phyloP scores from a whole-genome alignment of 2,888 invertebrate genomes.

The Meteorus colon region DNA sequence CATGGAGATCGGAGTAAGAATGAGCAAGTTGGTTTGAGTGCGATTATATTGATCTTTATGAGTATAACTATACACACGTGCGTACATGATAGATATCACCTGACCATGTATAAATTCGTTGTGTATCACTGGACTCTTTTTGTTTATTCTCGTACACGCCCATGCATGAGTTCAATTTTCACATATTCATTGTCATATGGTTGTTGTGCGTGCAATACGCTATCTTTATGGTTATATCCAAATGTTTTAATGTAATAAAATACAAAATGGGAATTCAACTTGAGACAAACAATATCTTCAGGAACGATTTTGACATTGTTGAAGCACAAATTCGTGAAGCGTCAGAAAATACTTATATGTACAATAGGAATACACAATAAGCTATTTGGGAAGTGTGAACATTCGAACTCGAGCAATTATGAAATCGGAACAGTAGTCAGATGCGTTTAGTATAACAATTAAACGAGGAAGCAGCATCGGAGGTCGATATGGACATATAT shows the following conservation, averaged over 20 bases:
- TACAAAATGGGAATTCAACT: no score
- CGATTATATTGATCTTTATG: constrained; percentile 52
- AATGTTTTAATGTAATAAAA: neutral
- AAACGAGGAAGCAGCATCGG: neutral
- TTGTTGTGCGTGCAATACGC: constrained; percentile 43
- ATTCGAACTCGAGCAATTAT: no score
- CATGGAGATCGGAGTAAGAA: constrained; percentile 7
- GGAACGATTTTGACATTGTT: no score
- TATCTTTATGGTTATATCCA: neutral
- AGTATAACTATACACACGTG: constrained; percentile 43
- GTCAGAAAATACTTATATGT: no score
- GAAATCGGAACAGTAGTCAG: neutral
- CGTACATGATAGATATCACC: constrained; percentile 54
- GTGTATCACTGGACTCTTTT: constrained; percentile 49
- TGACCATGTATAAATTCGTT: constrained; percentile 54
- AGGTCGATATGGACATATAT: no score
- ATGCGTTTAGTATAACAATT: neutral
- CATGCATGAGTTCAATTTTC: neutral
- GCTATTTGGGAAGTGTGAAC: no score
- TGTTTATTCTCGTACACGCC: constrained; percentile 42
- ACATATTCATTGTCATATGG: constrained; percentile 49
- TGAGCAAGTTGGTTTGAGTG: constrained; percentile 36
- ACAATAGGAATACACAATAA: no score
- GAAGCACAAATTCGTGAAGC: no score
- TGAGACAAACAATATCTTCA: no score